Evolutionary conservation across 2,113 vertebrate genomes (phyloP), one percentile per base, ranked within the genome.

Genomic region (Prionailurus viverrinus): DNA sequence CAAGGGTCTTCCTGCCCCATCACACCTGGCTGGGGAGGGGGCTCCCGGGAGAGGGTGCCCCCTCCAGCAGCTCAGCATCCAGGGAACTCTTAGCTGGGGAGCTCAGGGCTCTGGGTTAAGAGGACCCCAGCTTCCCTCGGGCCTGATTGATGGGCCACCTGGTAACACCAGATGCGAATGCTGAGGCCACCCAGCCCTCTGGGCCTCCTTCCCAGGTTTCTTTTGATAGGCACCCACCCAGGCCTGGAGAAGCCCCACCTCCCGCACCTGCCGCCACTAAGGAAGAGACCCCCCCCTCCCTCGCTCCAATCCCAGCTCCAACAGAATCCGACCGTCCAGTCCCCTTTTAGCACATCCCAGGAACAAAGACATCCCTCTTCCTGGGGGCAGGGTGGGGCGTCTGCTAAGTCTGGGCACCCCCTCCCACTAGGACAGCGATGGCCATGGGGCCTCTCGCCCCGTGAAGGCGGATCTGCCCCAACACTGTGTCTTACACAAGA

Each of bases 361-460:
- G 33, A 87, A 95, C 93, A 95, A 96, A 95, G 69, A 68, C 85
- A 5, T 39, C 69, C 36, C 39, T 4, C 8, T 66, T 74, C 68
- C 19, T 2, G 45, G 76, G 29, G 5, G 14, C 3, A 21, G 15
- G 65, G 83, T 6, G 33, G 73, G 18, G 23, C 66, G 25, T 61
- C 82, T 92, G 85, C 73, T 80, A 29, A 85, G n/a, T 89, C 39
- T 33, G 33, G 45, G 61, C 1, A 7, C 51, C 69, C 91, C 96
- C 83, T 80, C 51, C 80, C 86, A 51, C 69, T 90, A 65, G 69
- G 53, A 79, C 63, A 84, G 83, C 27, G 1, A 36, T 5, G 61
- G 48, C 25, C 73, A 63, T 0, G 69, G 41, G 86, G 53, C 89
- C 86, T 66, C 41, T 41, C 9, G 4, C 65, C 19, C 29, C 3